phyloP scores from a whole-genome alignment of 1,140 invertebrate genomes.

The Camponotus floridanus region DNA sequence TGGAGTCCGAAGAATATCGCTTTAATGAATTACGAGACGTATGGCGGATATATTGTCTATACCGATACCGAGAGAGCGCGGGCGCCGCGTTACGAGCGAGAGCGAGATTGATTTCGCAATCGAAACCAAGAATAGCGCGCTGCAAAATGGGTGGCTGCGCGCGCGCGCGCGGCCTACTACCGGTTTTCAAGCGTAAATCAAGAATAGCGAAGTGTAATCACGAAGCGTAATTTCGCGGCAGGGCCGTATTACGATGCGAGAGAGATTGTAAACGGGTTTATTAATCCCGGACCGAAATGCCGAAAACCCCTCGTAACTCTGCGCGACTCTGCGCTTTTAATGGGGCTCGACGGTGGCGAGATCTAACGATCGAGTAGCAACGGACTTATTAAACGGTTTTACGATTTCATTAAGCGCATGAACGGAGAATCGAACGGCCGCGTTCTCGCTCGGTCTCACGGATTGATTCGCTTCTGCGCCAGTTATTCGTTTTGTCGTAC shows the following conservation, averaged over 20 bases:
- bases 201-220: conserved; percentile 69
- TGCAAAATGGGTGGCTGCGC: conserved; percentile 60
- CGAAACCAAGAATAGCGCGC: conserved; percentile 74
- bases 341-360: conserved; percentile 14
- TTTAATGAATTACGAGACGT: conserved; percentile 75
- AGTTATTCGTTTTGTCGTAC: conserved; percentile 24
- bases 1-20: conserved; percentile 57
- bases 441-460: not conserved
- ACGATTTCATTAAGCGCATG: conserved; percentile 59
- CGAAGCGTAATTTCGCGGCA: conserved; percentile 65
- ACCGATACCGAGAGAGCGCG: conserved; percentile 57
- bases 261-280: conserved; percentile 66
- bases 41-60: conserved; percentile 65
- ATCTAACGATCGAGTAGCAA: conserved; percentile 38
- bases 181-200: conserved; percentile 74
- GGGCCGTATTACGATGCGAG: conserved; percentile 25
- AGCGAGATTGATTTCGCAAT: conserved; percentile 77
- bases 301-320: conserved; percentile 45
- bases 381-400: conserved; percentile 53
- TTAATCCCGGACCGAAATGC: conserved; percentile 49
- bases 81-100: conserved; percentile 72
- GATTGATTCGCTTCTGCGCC: conserved; percentile 17
- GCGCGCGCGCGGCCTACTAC: conserved; percentile 53
- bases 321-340: conserved; percentile 45
- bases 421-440: conserved; percentile 45